phyloP scores from a whole-genome alignment of 2,113 vertebrate genomes.

The Macheiramphus alcinus region DNA sequence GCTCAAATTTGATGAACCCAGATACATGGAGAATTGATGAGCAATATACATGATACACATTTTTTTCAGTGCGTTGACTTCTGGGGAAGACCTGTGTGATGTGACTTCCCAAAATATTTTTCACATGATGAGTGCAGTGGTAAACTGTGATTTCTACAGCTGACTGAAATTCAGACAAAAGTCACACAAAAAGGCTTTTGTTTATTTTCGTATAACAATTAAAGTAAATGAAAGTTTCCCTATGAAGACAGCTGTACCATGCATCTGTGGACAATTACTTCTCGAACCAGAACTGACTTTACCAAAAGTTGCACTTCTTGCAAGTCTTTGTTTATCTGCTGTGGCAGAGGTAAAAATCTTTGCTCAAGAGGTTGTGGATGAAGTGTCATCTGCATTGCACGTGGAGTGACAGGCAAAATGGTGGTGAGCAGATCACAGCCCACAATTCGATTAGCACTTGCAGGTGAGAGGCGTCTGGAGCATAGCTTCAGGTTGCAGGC shows the following conservation, averaged over 20 bases:
- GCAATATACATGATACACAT: neutral
- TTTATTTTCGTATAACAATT: neutral
- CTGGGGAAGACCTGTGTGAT: neutral
- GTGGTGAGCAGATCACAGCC: neutral
- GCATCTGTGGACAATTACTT: neutral
- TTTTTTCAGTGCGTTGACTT: neutral
- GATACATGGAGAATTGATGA: neutral
- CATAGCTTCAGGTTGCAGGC: neutral
- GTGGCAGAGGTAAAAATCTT: neutral
- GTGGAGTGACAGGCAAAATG: neutral
- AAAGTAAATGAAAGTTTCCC: neutral
- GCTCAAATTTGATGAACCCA: neutral
- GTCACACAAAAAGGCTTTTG: neutral
- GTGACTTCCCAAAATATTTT: neutral
- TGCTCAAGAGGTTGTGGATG: neutral
- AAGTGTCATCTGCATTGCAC: neutral
- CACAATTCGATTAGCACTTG: neutral
- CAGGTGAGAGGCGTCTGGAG: neutral
- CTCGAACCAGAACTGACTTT: neutral
- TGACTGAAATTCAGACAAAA: neutral
- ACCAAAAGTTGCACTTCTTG: neutral
- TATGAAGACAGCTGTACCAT: neutral
- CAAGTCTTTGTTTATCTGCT: neutral
- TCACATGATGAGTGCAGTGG: neutral
- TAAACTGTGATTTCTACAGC: neutral